Evolutionary conservation across 2,888 invertebrate species (phyloP).

Genomic region (Dinocampus coccinellae): DNA sequence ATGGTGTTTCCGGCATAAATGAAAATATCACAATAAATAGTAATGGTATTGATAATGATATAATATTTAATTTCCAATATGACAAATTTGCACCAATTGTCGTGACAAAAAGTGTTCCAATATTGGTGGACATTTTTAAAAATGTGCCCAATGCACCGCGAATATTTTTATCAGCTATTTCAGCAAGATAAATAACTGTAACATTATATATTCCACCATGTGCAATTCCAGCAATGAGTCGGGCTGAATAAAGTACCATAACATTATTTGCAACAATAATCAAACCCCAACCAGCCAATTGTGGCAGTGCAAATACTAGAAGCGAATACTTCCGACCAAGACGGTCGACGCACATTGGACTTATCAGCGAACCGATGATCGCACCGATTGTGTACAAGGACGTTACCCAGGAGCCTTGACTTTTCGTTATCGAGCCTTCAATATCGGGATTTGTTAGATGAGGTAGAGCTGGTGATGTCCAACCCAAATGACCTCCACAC

Average conservation of each 20-base stretch:
- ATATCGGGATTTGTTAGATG: slow-evolving; percentile 52
- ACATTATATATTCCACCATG: slow-evolving; percentile 70
- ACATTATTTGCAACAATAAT: slow-evolving; percentile 54
- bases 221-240: slow-evolving; percentile 70
- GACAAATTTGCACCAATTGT: slow-evolving; percentile 68
- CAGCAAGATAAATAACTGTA: slow-evolving; percentile 74
- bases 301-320: slow-evolving; percentile 56
- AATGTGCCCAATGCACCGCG: slow-evolving; percentile 73
- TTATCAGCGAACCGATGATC: slow-evolving; percentile 55
- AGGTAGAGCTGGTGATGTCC: slow-evolving; percentile 62
- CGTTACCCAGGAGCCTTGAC: slow-evolving; percentile 60
- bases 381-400: slow-evolving; percentile 59
- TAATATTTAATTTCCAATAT: slow-evolving; percentile 71
- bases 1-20: slow-evolving; percentile 78
- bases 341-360: slow-evolving; percentile 55
- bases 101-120: slow-evolving; percentile 64
- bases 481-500: slow-evolving; percentile 59
- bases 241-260: slow-evolving; percentile 63
- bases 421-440: slow-evolving; percentile 52
- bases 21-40: slow-evolving; percentile 73
- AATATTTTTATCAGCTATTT: slow-evolving; percentile 73
- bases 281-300: slow-evolving; percentile 57
- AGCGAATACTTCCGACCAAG: slow-evolving; percentile 60
- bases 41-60: slow-evolving; percentile 73
- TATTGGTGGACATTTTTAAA: slow-evolving; percentile 70